phyloP scores from a whole-genome alignment of 2,888 invertebrate genomes.

The Troilus luridus region DNA sequence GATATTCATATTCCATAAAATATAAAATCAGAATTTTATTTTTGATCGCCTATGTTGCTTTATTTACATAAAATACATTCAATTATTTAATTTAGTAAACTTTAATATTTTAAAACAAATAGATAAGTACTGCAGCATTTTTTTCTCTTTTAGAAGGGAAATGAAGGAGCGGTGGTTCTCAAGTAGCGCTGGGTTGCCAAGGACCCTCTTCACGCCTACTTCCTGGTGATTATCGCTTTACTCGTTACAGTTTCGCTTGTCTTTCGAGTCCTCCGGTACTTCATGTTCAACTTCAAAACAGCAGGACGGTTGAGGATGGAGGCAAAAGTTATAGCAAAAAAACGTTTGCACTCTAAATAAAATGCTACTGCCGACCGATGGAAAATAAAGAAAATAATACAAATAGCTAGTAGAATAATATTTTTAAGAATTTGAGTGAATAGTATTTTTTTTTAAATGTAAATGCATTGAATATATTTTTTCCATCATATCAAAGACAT shows the following conservation, averaged over 20 bases:
- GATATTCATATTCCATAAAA: too few relatives aligned
- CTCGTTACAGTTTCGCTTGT: background rate
- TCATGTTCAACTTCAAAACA: background rate
- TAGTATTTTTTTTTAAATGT: too few relatives aligned
- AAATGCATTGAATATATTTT: too few relatives aligned
- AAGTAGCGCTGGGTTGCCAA: background rate
- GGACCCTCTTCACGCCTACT: background rate
- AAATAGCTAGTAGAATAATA: too few relatives aligned
- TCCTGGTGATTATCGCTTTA: background rate
- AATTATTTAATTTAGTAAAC: background rate
- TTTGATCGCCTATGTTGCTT: too few relatives aligned
- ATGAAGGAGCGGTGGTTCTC: background rate
- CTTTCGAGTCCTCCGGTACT: background rate
- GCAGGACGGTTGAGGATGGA: background rate
- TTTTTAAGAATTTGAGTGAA: too few relatives aligned
- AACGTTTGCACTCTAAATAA: too few relatives aligned
- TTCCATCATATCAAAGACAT: too few relatives aligned
- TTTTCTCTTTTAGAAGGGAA: background rate
- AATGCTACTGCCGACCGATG: too few relatives aligned
- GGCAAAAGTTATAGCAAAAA: background rate
- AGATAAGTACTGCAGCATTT: background rate
- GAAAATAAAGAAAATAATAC: too few relatives aligned
- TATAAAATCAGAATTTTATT: too few relatives aligned
- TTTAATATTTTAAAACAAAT: background rate
- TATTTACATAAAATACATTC: too few relatives aligned